Percentiles rank a stretch among this genome's conserved stretches.
These are phyloP conservation scores for Pleuronectes platessa DNA, from an alignment of 2,113 vertebrate genomes.

Conservation along the genomic window DNA sequence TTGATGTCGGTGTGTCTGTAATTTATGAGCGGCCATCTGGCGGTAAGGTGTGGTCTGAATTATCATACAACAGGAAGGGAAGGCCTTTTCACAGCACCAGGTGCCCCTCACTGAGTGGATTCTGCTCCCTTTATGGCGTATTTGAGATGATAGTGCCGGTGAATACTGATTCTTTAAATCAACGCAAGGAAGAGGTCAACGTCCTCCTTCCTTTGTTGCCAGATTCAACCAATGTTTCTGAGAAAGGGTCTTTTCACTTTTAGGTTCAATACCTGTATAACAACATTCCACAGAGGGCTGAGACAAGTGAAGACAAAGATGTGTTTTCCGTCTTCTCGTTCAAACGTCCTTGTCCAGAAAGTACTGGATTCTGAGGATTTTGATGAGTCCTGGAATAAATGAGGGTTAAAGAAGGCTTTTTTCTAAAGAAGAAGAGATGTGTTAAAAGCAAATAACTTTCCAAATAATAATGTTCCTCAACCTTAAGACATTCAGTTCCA, in stretches of 20 bases:
- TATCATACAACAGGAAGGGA: conserved; percentile 12
- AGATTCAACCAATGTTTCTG: too few relatives aligned
- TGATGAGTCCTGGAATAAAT: too few relatives aligned
- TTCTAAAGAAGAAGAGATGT: too few relatives aligned
- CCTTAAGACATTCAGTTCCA: neutral
- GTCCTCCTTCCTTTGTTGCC: neutral
- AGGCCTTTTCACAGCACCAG: conserved; percentile 36
- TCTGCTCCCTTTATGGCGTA: conserved; percentile 25
- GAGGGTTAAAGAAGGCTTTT: neutral
- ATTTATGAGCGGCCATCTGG: conserved; percentile 52
- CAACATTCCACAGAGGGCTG: neutral
- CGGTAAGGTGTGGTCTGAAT: conserved; percentile 22
- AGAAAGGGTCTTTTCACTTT: neutral
- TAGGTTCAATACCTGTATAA: neutral
- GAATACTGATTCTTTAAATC: neutral
- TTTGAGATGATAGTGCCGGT: neutral
- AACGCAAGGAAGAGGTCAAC: neutral
- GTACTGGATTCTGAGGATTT: neutral
- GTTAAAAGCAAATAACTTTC: neutral
- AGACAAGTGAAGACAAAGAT: conserved; percentile 17
- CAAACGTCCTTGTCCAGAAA: neutral
- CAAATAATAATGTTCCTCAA: neutral
- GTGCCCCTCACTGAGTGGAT: neutral
- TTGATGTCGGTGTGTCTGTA: conserved; percentile 22
- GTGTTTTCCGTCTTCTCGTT: neutral